Base-by-base conservation (phyloP, 2,797 vertebrate species). In the Adelosebastes latens region DNA sequence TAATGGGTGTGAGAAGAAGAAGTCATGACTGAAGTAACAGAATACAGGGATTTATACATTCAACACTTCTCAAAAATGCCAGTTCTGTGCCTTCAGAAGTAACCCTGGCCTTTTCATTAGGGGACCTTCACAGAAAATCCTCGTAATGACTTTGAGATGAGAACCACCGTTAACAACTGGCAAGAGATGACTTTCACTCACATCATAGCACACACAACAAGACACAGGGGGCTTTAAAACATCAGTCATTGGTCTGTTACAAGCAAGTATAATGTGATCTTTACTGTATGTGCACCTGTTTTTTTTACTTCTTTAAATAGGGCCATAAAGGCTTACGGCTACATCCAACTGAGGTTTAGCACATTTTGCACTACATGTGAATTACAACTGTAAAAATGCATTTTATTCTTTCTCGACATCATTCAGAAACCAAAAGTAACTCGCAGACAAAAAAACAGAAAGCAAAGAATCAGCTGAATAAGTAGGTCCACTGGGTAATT, bases 121-220 rank as follows among this genome's bases (percentile, higher is more conserved):
- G 79, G 91, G 92, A 95, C 89, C 94, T 95, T 95, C 93, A 95
- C 89, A 93, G 94, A 95, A 95, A 94, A 89, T 94, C 93, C 92
- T 91, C 87, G 32, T 82, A 87, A 85, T 84, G 69, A 89, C 74
- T 79, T 81, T 87, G 88, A 93, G 88, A 94, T 83, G 86, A 92
- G 75, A 93, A 90, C 84, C 86, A 87, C 76, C 82, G 60, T 69
- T 60, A 85, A 82, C 80, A 72, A 64, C 77, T 68, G 76, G 77
- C 84, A 82, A 75, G 89, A 89, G 80, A 90, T 81, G 87, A 90
- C 86, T 64, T 83, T 86, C 86, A 85, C 75, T 88, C 80, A 75
- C 89, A 82, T 79, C 69, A 59, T 72, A 69, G 87, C 80, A 77
- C 83, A 55, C 77, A 74, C 80, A 61, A 83, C 63, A 68, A 81